Percentiles rank a stretch among this genome's conserved stretches.
Evolutionary conservation across 2,797 vertebrate genomes (phyloP).

Genomic region (Anolis apletophallus): DNA sequence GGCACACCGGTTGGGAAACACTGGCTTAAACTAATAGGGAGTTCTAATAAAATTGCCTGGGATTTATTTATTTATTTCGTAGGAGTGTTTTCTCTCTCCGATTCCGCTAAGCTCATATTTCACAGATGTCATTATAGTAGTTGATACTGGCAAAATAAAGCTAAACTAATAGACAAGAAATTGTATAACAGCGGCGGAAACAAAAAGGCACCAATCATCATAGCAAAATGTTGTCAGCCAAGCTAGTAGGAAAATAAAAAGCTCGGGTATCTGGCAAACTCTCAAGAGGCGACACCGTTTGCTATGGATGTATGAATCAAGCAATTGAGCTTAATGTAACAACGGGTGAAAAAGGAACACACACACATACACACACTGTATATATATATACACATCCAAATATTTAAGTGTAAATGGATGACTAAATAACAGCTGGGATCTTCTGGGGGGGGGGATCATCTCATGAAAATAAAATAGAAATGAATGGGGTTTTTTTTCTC

Average conservation of each 20-base stretch:
- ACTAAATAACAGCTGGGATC: constrained; percentile 38
- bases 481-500: constrained; percentile 5
- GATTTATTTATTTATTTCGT: neutral
- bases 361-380: neutral
- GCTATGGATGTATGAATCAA: constrained; percentile 62
- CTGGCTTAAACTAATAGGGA: neutral
- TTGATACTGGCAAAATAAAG: constrained; percentile 65
- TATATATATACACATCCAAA: constrained; percentile 22
- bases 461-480: neutral
- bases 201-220: constrained; percentile 62
- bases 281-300: constrained; percentile 67
- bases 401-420: constrained; percentile 49
- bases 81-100: constrained; percentile 46
- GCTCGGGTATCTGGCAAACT: constrained; percentile 54
- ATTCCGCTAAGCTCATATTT: constrained; percentile 58
- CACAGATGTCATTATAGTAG: constrained; percentile 55
- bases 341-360: constrained; percentile 46
- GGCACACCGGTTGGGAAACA: too few relatives aligned
- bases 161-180: constrained; percentile 62
- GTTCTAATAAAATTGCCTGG: neutral
- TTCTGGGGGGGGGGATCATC: neutral
- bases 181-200: constrained; percentile 60
- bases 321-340: constrained; percentile 66
- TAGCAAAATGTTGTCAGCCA: constrained; percentile 69
- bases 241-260: constrained; percentile 65